phyloP scores from a whole-genome alignment of 2,888 invertebrate genomes.

The Fissipunctia ypsillon region DNA sequence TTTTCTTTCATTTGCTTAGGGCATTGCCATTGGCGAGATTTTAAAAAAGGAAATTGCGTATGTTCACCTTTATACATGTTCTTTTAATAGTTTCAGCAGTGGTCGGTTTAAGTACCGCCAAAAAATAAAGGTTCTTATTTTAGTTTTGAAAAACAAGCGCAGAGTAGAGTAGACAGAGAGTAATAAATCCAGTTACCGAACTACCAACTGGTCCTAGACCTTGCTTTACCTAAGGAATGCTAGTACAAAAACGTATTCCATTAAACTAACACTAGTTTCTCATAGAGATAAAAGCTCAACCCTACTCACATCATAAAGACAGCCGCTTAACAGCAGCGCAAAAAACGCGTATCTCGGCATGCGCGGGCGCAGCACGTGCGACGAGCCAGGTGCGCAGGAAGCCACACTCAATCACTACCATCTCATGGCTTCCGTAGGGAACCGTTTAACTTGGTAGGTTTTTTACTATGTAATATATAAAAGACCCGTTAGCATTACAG shows the following conservation, averaged over 20 bases:
- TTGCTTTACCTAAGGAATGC: neutral
- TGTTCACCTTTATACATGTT: neutral
- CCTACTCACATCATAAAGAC: slow-evolving; percentile 55
- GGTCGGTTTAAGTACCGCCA: neutral
- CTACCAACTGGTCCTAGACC: neutral
- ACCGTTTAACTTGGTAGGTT: slow-evolving; percentile 9
- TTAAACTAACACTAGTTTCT: slow-evolving; percentile 5
- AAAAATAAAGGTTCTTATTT: neutral
- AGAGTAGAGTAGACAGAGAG: neutral
- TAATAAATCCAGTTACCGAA: neutral
- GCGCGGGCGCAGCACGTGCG: slow-evolving; percentile 74
- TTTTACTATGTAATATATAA: neutral
- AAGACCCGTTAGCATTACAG: slow-evolving; percentile 34
- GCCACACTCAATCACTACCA: slow-evolving; percentile 61
- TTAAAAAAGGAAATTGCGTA: neutral
- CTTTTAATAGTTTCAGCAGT: neutral
- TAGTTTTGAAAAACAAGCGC: neutral
- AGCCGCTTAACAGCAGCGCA: slow-evolving; percentile 47
- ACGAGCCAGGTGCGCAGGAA: slow-evolving; percentile 79
- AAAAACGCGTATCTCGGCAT: slow-evolving; percentile 54
- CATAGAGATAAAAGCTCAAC: slow-evolving; percentile 44
- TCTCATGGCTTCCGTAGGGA: slow-evolving; percentile 53
- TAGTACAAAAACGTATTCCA: neutral
- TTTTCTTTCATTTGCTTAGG: neutral
- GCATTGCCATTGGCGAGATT: neutral